A percentile compares a stretch with the other conserved stretches of the same genome.
Conservation (phyloP, 2,888 invertebrate species). For the Troides helena region DNA sequence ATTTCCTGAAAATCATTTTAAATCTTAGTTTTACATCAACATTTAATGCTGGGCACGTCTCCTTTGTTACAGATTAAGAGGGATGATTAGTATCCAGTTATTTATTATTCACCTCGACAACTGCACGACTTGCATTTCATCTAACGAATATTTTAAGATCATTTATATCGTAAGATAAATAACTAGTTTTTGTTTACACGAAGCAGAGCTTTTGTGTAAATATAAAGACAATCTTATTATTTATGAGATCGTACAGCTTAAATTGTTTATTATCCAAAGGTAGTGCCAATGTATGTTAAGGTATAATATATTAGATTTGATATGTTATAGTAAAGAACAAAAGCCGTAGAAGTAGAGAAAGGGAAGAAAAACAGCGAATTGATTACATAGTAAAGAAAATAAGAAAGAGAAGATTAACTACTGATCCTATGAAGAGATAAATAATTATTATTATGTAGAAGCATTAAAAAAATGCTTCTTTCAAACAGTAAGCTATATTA, state of each 20-base stretch:
- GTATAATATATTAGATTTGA: too few species aligned
- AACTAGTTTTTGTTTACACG: conserved; percentile 7
- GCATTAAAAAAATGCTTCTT: conserved; percentile 4
- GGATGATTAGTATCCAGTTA: conserved; percentile 57
- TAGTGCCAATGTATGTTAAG: too few species aligned
- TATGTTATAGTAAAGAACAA: too few species aligned
- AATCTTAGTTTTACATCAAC: conserved; percentile 1
- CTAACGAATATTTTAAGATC: conserved; percentile 64
- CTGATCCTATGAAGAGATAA: too few species aligned
- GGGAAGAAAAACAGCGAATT: too few species aligned
- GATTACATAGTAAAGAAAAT: too few species aligned
- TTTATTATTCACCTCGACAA: conserved; percentile 59
- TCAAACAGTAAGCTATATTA: conserved; percentile 6
- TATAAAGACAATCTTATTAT: conserved; percentile 1
- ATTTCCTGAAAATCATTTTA: neutral
- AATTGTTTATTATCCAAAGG: conserved; percentile 4
- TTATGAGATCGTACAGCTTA: conserved; percentile 10
- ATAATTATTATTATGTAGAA: too few species aligned
- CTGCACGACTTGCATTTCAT: conserved; percentile 68
- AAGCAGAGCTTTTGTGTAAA: conserved; percentile 10
- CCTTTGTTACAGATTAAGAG: conserved; percentile 60
- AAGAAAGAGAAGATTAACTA: too few species aligned
- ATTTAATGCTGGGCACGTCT: conserved; percentile 55
- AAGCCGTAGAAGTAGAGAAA: too few species aligned
- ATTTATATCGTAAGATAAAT: conserved; percentile 48